Evolutionary conservation across 2,797 vertebrate genomes (phyloP).

Genomic region (Lacerta viridis): DNA sequence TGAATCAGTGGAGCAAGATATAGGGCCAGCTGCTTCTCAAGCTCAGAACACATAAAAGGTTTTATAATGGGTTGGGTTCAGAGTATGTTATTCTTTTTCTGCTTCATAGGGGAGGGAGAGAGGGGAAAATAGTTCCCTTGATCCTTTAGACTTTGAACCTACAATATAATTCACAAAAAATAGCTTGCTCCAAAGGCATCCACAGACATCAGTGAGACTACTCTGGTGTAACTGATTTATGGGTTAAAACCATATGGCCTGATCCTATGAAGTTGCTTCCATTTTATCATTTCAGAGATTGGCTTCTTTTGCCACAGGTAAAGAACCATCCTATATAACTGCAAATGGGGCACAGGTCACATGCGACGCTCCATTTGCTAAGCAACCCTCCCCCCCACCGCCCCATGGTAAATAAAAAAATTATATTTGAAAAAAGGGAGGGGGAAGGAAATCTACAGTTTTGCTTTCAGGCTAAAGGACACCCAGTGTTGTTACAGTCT

Average conservation of each 20-base stretch:
- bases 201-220: not conserved
- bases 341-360: not conserved
- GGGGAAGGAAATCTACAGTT: not conserved
- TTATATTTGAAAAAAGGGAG: no score
- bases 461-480: not conserved
- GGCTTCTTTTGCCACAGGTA: not conserved
- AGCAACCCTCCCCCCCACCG: not conserved
- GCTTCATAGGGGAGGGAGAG: not conserved
- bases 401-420: not conserved
- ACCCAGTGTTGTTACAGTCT: not conserved
- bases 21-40: conserved; percentile 27
- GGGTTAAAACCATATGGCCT: not conserved
- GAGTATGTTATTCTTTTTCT: conserved; percentile 18
- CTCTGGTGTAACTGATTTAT: not conserved
- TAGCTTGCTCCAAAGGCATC: not conserved
- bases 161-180: not conserved
- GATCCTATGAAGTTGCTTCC: not conserved
- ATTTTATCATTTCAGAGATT: not conserved
- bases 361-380: not conserved
- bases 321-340: not conserved
- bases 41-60: conserved; percentile 26
- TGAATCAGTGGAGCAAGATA: conserved; percentile 18
- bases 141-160: conserved; percentile 27
- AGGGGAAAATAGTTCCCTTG: conserved; percentile 2
- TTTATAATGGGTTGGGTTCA: conserved; percentile 16